phyloP scores from a whole-genome alignment of 2,113 vertebrate genomes.

The Mus musculus region GRCm39 chr12:55967001-55967500 shows the following conservation, averaged over 20 bases:
- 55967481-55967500: not conserved
- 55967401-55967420: not conserved
- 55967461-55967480: too few species aligned
- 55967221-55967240: not conserved
- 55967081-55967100: not conserved
- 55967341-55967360: not conserved
- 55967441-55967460: not conserved
- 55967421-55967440: not conserved
- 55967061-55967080: not conserved
- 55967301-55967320: not conserved
- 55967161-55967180: not conserved
- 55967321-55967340: not conserved
- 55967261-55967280: not conserved
- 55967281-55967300: not conserved
- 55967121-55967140: not conserved
- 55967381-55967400: not conserved
- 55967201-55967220: not conserved
- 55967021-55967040: not conserved
- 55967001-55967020: too few species aligned
- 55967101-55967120: not conserved
- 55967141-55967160: not conserved
- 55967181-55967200: not conserved
- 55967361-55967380: not conserved
- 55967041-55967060: not conserved
- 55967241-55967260: not conserved